Base-by-base conservation (phyloP, 1,140 invertebrate species). In the Stegodyphus dumicola region DNA sequence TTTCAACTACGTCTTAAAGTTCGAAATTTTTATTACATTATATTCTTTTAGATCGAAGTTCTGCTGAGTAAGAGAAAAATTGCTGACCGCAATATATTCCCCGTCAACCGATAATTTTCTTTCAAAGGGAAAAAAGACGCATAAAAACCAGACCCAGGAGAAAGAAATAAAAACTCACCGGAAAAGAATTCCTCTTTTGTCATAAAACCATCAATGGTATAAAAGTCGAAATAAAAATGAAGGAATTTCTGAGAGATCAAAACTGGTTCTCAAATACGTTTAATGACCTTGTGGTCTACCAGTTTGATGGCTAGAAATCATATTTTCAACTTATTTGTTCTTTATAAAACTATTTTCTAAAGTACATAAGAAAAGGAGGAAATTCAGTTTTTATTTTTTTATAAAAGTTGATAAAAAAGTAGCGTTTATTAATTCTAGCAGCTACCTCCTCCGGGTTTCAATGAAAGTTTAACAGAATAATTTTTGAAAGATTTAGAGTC, bases 201-300 rank as follows among this genome's bases (percentile, higher is more conserved):
- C 66, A 67, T 70, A 78, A 78, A 78, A 52, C 66, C 77, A 69
- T 69, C 64, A 78, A 52, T 15, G 65, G n/a, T 65, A 69, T 78
- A 78, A 78, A 78, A 66, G 5, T 53, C 6, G 15, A 52, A 71
- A 71, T 0, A 9, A 49, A 51, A 73, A 73, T n/a, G 13, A 15
- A n/a, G 6, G 48, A 69, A 9, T 18, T 64, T 51, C 65, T 1
- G 33, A 64, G 75, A 52, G 18, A 11, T 48, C 69, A 52, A 53
- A 69, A n/a, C 52, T 49, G 33, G 13, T 65, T 33, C 33, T 65
- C 65, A 67, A 78, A 69, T 7, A 78, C 65, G 67, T 78, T 67
- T 78, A 78, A 78, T 51, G 77, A 78, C 53, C 65, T 67, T 69
- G 54, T 69, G 17, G 51, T 69, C 49, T 10, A 51, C 53, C 77